Base-by-base conservation (phyloP, 2,797 vertebrate genomes). In the Gymnothorax reevesii region DNA sequence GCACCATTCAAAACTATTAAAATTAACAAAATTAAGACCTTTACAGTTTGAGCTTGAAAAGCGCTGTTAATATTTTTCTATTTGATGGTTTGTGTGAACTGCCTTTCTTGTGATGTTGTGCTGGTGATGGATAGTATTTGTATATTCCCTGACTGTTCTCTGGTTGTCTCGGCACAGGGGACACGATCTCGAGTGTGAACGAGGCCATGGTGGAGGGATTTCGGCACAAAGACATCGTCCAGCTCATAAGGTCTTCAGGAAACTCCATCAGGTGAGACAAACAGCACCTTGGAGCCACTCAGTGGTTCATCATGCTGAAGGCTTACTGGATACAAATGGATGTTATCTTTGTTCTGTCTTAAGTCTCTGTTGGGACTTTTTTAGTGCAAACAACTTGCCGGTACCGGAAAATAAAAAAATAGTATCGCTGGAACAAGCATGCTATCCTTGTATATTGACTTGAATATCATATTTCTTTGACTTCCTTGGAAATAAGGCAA, bases 121-220 rank as follows among this genome's bases (percentile, higher is more conserved):
- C 57, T 15, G 66, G 3, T 84, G 82, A 86, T 62, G 13, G 60
- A 15, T 2, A 66, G 62, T 42, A 42, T 42, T 1, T 42, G 20
- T 22, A 7, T 22, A 59, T 89, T 88, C 62, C 86, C 92, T 88
- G 89, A 88, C 75, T 88, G 52, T 54, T 4, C n/a, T n/a, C 17
- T 75, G 86, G 57, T 89, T 62, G 88, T 85, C 89, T 69, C 88
- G 86, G 80, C 22, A 7, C 82, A 99, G 98, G 98, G 42, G 98
- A 99, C 94, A 98, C 98, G 0, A 98, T 99, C n/a, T 94, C 97
- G 0, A 97, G 95, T 0, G 97, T 99, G 89, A 99, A 99, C 0
- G 97, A 98, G 80, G 90, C 96, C 62, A 94, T 96, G 0, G 97
- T 99, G 86, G 97, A 98, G 66, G 98, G 98, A 4, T 93, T 96